Base-by-base conservation (phyloP, 2,113 vertebrate species). In the Phycodurus eques region DNA sequence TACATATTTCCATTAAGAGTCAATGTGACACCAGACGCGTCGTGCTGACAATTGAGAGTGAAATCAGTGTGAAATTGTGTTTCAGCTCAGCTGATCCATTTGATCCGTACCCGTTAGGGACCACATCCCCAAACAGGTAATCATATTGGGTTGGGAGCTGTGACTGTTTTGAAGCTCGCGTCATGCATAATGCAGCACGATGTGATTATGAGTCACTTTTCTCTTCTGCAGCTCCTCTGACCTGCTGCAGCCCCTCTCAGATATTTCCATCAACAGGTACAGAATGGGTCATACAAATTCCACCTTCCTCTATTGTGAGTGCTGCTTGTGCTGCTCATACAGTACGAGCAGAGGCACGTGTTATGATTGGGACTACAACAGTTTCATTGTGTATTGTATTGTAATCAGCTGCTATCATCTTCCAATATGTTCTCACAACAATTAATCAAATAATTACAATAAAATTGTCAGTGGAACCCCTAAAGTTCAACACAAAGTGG, bases 31-130 rank as follows among this genome's bases (percentile, higher is more conserved):
- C 88, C 85, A 89, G 83, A 86, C 87, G 83, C 82, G 87, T 76
- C 10, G 72, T 64, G 85, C 81, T 87, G 81, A 90, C 89, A 89
- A 90, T 90, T 88, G 89, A 89, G 88, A 88, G 90, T 91, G 88
- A 90, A 90, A 90, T 88, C 87, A 89, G 84, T 91, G 88, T 90
- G 87, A 92, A 92, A 90, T 88, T 91, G 85, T 91, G 88, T 91
- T 92, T 89, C 89, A 93, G 91, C 90, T 91, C 77, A 81, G 79
- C 75, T 88, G 90, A 92, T 90, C 83, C 80, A 71, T 92, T 92
- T 87, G 92, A 92, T 90, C 90, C 91, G 78, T 87, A 90, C 89
- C 87, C 86, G 84, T 88, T 88, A 84, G 86, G 80, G 86, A 85
- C 76, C 80, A 87, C 87, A 81, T 86, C 90, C 85, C 82, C 76